Evolutionary conservation across 1,140 invertebrate genomes (phyloP).

Genomic region (Parasteatoda tepidariorum): DNA sequence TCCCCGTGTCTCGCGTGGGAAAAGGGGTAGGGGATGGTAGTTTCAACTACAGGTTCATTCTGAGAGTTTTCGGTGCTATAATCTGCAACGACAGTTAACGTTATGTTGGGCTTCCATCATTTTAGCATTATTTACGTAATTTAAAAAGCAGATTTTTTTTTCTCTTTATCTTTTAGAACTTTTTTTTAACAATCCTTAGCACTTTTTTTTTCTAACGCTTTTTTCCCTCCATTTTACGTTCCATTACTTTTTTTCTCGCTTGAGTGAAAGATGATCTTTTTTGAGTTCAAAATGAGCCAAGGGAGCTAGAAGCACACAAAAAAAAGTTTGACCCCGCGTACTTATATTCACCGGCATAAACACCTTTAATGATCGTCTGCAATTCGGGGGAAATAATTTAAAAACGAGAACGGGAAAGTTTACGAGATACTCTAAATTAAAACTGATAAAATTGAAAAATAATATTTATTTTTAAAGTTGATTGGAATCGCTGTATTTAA

Average conservation of each 20-base stretch:
- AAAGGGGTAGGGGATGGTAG: neutral
- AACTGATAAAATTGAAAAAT: neutral
- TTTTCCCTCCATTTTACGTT: neutral
- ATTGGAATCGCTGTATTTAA: neutral
- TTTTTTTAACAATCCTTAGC: neutral
- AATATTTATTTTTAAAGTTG: no score
- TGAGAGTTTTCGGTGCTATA: conserved; percentile 15
- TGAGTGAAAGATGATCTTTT: conserved; percentile 1
- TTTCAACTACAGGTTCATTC: conserved; percentile 1
- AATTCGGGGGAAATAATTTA: conserved; percentile 36
- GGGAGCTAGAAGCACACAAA: neutral
- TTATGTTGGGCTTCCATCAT: conserved; percentile 49
- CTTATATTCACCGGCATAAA: conserved; percentile 32
- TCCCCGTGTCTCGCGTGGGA: neutral
- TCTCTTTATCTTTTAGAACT: neutral
- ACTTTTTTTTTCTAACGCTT: neutral
- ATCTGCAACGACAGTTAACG: conserved; percentile 39
- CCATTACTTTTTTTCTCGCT: neutral
- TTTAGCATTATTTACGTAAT: conserved; percentile 59
- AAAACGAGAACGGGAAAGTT: neutral
- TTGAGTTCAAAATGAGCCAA: conserved; percentile 22
- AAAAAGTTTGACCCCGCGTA: conserved; percentile 14
- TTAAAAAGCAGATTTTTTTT: conserved; percentile 38
- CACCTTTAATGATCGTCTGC: conserved; percentile 41
- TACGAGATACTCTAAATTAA: neutral